Evolutionary conservation across 2,113 vertebrate genomes (phyloP), one percentile per base, ranked within the genome.

Genomic region (Leptobrachium leishanense): DNA sequence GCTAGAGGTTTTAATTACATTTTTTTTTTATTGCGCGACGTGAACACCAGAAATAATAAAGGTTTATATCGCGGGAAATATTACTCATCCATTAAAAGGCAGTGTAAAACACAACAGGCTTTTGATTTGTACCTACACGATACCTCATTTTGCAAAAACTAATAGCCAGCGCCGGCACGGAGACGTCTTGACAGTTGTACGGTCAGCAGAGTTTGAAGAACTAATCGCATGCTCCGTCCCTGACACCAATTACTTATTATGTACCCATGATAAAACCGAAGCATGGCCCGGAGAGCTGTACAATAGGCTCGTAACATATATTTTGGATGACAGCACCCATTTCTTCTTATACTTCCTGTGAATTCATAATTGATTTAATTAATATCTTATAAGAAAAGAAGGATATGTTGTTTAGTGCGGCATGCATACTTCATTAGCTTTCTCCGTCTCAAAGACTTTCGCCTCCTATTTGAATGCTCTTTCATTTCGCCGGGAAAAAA

Each of bases 91-190:
- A 39, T 39, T 31, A 20, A 31, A 20, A 4, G 31, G 10, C 5
- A 64, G 31, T 31, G n/a, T 64, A 59, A 31, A 2, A 64, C 62
- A 64, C 43, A 9, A 46, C 6, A 70, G n/a, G n/a, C 43, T 46
- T 70, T 50, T 31, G 6, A 43, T 31, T 8, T 20, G 68, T 70
- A 70, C 69, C 69, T 72, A 40, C 12, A 72, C 86, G 81, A 83
- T 66, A 57, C 85, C 73, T 81, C 40, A 85, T 79, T 88, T 82
- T 85, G 75, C 82, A 84, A 55, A 31, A 57, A 7, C 41, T 64
- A 83, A 50, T n/a, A 73, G 83, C 82, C 13, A 77, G 85, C 72
- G 62, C 50, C 4, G 46, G 46, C 46, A 5, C 82, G 84, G 20
- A 0, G 15, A 79, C 9, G 5, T 50, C 44, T 84, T 70, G 83